phyloP scores from a whole-genome alignment of 2,797 vertebrate genomes.

The Pelochelys cantorii region DNA sequence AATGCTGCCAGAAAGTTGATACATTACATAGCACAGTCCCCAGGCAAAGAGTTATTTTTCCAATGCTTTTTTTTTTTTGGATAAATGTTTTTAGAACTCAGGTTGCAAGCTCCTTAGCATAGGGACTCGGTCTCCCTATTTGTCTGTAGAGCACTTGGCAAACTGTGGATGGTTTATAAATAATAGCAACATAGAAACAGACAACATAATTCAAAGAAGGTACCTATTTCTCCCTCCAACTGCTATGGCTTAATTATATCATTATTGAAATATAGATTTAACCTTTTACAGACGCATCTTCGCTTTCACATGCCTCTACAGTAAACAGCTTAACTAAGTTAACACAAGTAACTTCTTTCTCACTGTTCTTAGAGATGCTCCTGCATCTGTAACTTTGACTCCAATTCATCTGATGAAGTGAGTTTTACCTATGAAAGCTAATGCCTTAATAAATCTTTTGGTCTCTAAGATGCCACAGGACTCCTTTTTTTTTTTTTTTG shows the following conservation, averaged over 20 bases:
- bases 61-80: rapidly evolving
- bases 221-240: not conserved
- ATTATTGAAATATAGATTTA: slow-evolving; percentile 22
- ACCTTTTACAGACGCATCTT: not conserved
- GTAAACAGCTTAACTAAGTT: rapidly evolving
- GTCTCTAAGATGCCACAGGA: no score
- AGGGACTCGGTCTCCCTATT: not conserved
- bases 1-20: not conserved
- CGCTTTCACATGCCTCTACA: not conserved
- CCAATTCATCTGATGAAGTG: no score
- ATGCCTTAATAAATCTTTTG: no score
- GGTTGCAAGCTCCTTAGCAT: not conserved
- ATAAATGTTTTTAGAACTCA: not conserved
- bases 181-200: not conserved
- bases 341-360: not conserved
- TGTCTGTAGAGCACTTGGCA: not conserved
- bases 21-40: slow-evolving; percentile 30
- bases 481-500: no score
- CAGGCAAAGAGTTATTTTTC: not conserved
- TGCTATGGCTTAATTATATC: not conserved
- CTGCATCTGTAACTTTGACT: no score
- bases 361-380: no score
- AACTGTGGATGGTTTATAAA: not conserved
- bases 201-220: not conserved
- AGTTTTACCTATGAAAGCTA: no score